These are phyloP conservation scores for Entomobrya multifasciata DNA, from an alignment of 2,888 invertebrate species.

Conservation along the genomic window DNA sequence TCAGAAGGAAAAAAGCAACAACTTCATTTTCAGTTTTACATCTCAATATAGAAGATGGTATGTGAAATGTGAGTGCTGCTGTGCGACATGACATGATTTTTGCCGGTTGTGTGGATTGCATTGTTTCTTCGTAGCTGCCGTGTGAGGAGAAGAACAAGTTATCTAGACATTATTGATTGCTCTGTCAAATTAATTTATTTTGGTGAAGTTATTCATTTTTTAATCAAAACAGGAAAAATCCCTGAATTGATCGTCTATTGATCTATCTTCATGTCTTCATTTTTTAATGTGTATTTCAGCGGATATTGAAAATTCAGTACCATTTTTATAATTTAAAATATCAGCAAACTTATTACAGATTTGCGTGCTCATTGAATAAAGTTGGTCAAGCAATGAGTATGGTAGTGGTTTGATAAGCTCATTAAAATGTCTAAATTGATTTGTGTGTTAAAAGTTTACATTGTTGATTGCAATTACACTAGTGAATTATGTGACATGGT, in stretches of 20 bases:
- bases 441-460: background rate
- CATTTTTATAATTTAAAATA: background rate
- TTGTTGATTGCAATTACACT: background rate
- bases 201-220: constrained; percentile 8
- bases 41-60: too few species aligned
- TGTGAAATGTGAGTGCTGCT: background rate
- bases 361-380: background rate
- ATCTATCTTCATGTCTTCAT: constrained; percentile 11
- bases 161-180: background rate
- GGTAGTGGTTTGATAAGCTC: constrained; percentile 1
- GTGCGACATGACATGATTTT: background rate
- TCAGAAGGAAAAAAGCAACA: too few species aligned
- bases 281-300: background rate
- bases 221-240: constrained; percentile 47
- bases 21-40: too few species aligned
- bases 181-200: constrained; percentile 12
- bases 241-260: background rate
- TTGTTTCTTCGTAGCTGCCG: too few species aligned
- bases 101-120: background rate
- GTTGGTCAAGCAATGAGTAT: constrained; percentile 28
- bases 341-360: background rate
- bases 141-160: background rate
- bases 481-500: background rate
- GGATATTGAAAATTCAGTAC: background rate
- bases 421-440: constrained; percentile 34